Evolutionary conservation across 1,140 invertebrate genomes (phyloP), one percentile per base, ranked within the genome.

Genomic region (Drosophila insularis): DNA sequence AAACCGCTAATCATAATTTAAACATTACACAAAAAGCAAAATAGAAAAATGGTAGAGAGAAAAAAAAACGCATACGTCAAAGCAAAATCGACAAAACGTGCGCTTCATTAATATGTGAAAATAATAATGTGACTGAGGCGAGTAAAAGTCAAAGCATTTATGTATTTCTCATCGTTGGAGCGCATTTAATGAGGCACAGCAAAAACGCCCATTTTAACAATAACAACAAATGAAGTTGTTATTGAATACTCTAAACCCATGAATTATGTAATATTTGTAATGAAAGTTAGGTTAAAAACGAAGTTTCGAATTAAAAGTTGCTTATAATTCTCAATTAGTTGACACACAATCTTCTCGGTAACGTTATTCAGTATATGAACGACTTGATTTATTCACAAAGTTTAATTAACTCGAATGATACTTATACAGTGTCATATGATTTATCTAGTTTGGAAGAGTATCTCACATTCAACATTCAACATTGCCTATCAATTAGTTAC

Each of bases 1-100:
- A 78, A 40, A 89, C 82, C 76, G 76, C 84, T 82, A 89, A 87
- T 82, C 84, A 87, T 89, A 87, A 71, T 59, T 87, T 89, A 79
- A 86, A 64, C 75, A 72, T 79, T 68, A 76, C 82, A 81, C 76
- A 65, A 87, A 80, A 55, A 59, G n/a, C 32, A 50, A 54, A 58
- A 37, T 3, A 55, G 37, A 63, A 55, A 35, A 56, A 40, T 23
- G 59, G n/a, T 23, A 14, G 37, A 31, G 4, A 3, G 27, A 13
- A 59, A 27, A 59, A 35, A 56, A 74, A 31, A 43, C n/a, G 14
- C n/a, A 50, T 21, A 63, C 27, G 23, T 53, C 17, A 63, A 14
- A 68, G 58, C 10, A 50, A 72, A 81, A 81, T 77, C 46, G 64
- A 55, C 69, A 60, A 87, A 87, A 87, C 82, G 84, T 87, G 80